A percentile compares a stretch with the other conserved stretches of the same genome.
phyloP scores from a whole-genome alignment of 2,888 invertebrate species.

The Diaprepes abbreviatus region DNA sequence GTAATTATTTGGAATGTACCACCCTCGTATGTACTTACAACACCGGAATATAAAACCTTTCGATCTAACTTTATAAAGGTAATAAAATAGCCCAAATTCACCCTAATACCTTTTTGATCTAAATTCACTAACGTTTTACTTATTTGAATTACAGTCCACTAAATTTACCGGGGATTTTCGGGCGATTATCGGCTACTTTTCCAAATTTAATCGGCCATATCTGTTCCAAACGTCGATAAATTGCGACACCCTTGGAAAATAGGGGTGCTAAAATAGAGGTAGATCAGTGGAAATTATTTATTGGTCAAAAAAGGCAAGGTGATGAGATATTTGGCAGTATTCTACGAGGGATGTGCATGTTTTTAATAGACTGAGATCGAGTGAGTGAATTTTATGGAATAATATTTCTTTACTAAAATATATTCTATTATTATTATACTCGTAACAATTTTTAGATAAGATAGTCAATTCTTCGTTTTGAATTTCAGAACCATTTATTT shows the following conservation, averaged over 20 bases:
- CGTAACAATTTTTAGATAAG: too few relatives aligned
- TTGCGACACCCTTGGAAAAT: conserved; percentile 27
- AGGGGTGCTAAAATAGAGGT: conserved; percentile 31
- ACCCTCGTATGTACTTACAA: not conserved
- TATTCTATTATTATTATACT: too few relatives aligned
- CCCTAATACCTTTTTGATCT: conserved; percentile 23
- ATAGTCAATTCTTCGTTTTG: too few relatives aligned
- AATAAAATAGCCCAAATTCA: conserved; percentile 22
- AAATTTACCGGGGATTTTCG: conserved; percentile 33
- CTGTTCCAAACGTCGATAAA: conserved; percentile 37
- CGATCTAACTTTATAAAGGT: conserved; percentile 11
- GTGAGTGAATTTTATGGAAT: too few relatives aligned
- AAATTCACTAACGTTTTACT: conserved; percentile 41
- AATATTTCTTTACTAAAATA: too few relatives aligned
- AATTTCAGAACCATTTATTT: too few relatives aligned
- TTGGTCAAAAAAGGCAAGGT: conserved; percentile 6
- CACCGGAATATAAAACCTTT: not conserved
- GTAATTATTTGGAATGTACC: too few relatives aligned
- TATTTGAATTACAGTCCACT: conserved; percentile 42
- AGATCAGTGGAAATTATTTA: conserved; percentile 40
- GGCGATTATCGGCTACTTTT: conserved; percentile 46
- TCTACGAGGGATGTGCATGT: not conserved
- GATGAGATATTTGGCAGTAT: not conserved
- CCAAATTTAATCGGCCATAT: conserved; percentile 45
- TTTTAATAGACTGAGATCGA: too few relatives aligned